These are phyloP conservation scores for Liparis tanakae DNA, from an alignment of 2,797 vertebrate genomes.

Conservation along the genomic window DNA sequence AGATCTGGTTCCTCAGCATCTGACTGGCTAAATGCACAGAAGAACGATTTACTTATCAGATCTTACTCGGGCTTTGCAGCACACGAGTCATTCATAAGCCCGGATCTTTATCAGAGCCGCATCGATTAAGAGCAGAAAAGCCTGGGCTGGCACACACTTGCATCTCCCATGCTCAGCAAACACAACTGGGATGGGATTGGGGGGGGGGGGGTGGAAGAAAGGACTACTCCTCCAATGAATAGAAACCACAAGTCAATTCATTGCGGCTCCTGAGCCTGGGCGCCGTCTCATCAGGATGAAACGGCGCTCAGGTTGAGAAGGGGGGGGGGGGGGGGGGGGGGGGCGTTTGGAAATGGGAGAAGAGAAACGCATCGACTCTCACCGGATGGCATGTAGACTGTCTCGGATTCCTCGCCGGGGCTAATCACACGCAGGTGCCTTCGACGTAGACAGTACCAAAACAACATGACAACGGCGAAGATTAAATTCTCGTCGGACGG, in stretches of 20 bases:
- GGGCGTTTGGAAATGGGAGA: constrained; percentile 40
- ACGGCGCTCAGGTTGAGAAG: constrained; percentile 37
- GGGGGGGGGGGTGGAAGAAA: neutral
- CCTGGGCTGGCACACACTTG: constrained; percentile 56
- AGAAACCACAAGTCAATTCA: constrained; percentile 62
- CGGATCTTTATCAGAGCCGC: constrained; percentile 76
- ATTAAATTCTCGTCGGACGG: constrained; percentile 60
- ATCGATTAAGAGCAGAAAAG: constrained; percentile 73
- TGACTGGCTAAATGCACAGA: constrained; percentile 55
- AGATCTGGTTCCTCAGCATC: constrained; percentile 53
- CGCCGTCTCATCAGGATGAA: constrained; percentile 63
- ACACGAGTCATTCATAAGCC: constrained; percentile 59
- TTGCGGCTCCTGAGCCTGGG: constrained; percentile 50
- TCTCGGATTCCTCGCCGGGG: constrained; percentile 31
- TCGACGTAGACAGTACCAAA: constrained; percentile 39
- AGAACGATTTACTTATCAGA: constrained; percentile 76
- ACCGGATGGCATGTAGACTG: constrained; percentile 37
- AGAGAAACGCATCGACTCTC: constrained; percentile 48
- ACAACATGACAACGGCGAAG: constrained; percentile 52
- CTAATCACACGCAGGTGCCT: constrained; percentile 34
- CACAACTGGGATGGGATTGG: constrained; percentile 28
- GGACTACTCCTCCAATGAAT: constrained; percentile 62
- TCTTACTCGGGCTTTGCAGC: constrained; percentile 64
- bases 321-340: constrained; percentile 10
- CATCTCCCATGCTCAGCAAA: constrained; percentile 70